Percentiles rank a stretch among this genome's conserved stretches.
Conservation (phyloP, 2,113 vertebrate genomes). For the Sceloporus tristichus region DNA sequence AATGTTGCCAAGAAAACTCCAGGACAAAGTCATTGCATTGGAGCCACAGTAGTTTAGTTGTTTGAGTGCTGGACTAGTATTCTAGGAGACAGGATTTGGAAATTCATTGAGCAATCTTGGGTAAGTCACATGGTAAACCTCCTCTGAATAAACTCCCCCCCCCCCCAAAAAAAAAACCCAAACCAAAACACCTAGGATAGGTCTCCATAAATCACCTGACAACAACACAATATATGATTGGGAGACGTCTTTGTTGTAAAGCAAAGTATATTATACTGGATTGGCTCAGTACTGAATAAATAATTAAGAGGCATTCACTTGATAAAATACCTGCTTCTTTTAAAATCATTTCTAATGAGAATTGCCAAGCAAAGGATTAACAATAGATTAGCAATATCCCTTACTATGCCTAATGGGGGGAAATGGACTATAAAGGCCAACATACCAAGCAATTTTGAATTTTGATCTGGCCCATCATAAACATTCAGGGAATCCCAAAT, state of each 20-base stretch:
- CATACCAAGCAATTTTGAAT: conserved; percentile 25
- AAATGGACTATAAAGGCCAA: background rate
- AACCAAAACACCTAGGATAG: too few relatives aligned
- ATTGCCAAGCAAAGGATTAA: background rate
- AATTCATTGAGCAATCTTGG: too few relatives aligned
- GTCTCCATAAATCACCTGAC: too few relatives aligned
- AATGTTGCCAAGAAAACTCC: too few relatives aligned
- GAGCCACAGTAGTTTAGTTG: too few relatives aligned
- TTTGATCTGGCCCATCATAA: conserved; percentile 26
- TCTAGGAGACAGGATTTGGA: too few relatives aligned
- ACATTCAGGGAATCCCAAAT: conserved; percentile 37
- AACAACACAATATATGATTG: background rate
- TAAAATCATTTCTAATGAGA: too few relatives aligned
- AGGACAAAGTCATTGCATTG: too few relatives aligned
- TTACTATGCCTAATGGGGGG: background rate
- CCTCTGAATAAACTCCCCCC: too few relatives aligned
- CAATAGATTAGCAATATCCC: background rate
- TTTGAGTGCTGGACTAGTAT: too few relatives aligned
- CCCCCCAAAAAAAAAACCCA: too few relatives aligned
- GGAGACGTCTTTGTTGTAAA: background rate
- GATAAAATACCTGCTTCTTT: background rate
- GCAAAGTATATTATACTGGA: background rate
- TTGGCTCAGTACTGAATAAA: background rate
- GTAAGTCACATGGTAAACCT: too few relatives aligned
- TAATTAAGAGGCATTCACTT: background rate